These are phyloP conservation scores for Callosobruchus maculatus DNA, from an alignment of 2,888 invertebrate genomes.

Conservation along the genomic window DNA sequence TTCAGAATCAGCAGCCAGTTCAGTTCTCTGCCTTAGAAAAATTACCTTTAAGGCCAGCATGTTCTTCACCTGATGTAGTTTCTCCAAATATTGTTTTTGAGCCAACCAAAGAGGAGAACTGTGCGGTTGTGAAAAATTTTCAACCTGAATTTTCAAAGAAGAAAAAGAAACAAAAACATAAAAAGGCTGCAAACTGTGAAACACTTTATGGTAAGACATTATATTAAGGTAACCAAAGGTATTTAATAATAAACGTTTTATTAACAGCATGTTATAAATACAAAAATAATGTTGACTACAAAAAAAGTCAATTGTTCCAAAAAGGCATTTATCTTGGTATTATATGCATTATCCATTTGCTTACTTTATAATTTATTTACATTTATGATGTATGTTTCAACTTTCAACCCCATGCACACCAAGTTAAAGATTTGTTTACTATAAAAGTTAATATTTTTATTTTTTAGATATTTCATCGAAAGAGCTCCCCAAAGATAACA, in stretches of 20 bases:
- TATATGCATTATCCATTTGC: no score
- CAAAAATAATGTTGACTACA: no score
- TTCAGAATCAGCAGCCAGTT: no score
- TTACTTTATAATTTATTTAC: no score
- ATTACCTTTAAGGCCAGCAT: neutral
- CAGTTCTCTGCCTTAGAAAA: no score
- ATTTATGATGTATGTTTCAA: neutral
- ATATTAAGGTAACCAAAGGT: no score
- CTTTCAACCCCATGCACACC: no score
- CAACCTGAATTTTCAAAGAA: neutral
- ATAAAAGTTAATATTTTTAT: neutral
- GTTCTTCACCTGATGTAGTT: neutral
- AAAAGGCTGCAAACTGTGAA: neutral
- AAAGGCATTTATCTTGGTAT: no score
- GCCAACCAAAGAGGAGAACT: neutral
- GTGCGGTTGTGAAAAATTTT: neutral
- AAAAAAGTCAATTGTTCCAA: no score
- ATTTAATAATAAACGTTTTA: no score
- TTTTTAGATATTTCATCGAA: constrained; percentile 5
- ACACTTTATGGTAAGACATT: neutral
- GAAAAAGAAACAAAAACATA: neutral
- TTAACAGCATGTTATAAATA: no score
- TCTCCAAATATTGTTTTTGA: neutral
- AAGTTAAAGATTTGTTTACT: neutral
- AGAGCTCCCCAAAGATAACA: constrained; percentile 12